Evolutionary conservation across 2,113 vertebrate genomes (phyloP), one percentile per base, ranked within the genome.

Genomic region (Triplophysa dalaica): DNA sequence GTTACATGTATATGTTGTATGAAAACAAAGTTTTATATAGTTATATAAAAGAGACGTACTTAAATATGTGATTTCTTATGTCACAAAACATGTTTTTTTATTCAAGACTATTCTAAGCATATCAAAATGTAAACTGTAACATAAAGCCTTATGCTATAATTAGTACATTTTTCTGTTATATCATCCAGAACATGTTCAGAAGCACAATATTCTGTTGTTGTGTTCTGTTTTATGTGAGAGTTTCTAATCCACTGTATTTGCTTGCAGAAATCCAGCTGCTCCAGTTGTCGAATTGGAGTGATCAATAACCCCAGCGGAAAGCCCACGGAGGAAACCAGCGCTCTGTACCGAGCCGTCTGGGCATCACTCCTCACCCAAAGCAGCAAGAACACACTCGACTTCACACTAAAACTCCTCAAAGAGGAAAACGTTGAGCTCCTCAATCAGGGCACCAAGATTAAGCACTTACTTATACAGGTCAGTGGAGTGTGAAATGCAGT

Each of bases 331-430:
- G 95, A 95, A 65, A 97, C 90, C 88, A 98, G 94, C 48, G 82
- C 83, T 77, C 85, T 97, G 88, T 95, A 95, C 86, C 92, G 95
- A 90, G 97, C 94, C 86, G 90, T 97, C 87, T 94, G 95, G 94
- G 88, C 95, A 26, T 92, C 95, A 83, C 93, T 99, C 77, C 91
- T 97, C 83, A 98, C 95, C 5, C 96, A 97, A 88, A 95, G 92
- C 89, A 94, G 87, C 82, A 91, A 84, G 82, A 89, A 90, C 80
- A 89, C 94, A 13, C 93, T 89, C 78, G 90, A 88, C 81, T 96
- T 98, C 85, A 91, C 96, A 26, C 89, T 84, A 75, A 96, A 93
- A 89, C 87, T 99, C 76, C 83, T 90, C 75, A 94, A 91, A 79
- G 95, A 98, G 80, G 94, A 98, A 75, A 95, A 89, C 82, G 90